Percentiles rank a stretch among this genome's conserved stretches.
phyloP scores from a whole-genome alignment of 2,113 vertebrate species.

The Erinaceus europaeus region DNA sequence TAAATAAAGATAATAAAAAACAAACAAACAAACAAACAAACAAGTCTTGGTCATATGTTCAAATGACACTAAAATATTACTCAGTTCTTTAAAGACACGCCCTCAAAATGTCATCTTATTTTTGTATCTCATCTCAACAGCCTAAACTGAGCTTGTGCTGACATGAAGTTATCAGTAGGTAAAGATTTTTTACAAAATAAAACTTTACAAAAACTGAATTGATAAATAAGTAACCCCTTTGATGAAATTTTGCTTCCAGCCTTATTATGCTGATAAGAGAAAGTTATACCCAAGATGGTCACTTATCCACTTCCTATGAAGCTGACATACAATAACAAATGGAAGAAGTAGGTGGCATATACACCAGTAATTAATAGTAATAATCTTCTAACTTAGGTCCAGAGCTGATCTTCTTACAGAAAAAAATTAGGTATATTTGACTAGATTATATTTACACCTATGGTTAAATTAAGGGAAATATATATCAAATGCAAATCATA shows the following conservation, averaged over 20 bases:
- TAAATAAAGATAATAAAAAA: too few relatives aligned
- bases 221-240: background rate
- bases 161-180: background rate
- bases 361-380: background rate
- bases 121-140: background rate
- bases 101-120: background rate
- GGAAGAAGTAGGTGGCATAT: background rate
- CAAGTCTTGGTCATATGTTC: too few relatives aligned
- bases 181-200: background rate
- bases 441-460: background rate
- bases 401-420: conserved; percentile 9
- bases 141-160: background rate
- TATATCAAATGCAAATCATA: conserved; percentile 1
- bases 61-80: conserved; percentile 7
- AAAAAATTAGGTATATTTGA: conserved; percentile 18
- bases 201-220: background rate
- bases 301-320: background rate
- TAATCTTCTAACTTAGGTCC: background rate
- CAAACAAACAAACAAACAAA: too few relatives aligned
- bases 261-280: background rate
- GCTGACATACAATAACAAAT: background rate
- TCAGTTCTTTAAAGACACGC: conserved; percentile 10
- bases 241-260: background rate
- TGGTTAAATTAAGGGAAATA: background rate
- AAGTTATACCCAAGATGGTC: background rate